Evolutionary conservation across 2,888 invertebrate genomes (phyloP), one percentile per base, ranked within the genome.

Genomic region (Sepiola atlantica): DNA sequence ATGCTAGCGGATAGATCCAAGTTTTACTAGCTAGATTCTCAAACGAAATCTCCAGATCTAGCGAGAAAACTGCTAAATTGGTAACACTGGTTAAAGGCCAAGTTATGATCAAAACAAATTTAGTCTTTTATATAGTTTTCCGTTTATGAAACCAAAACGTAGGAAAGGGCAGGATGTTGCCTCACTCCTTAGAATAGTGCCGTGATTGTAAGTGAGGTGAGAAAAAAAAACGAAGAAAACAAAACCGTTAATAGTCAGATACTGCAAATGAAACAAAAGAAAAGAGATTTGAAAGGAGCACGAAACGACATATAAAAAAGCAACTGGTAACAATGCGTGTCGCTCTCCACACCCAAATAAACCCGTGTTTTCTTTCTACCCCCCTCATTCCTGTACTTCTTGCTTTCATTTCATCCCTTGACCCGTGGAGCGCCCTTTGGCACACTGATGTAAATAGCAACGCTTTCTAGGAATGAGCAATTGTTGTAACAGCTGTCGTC

Each of bases 401-500:
- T 77, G n/a, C 77, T 77, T 77, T 77, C 77, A n/a, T n/a, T 77
- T 77, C 77, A 21, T 77, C n/a, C 32, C 77, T 77, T 77, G 77
- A 77, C 77, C 77, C 77, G 77, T n/a, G n/a, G n/a, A 77, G n/a
- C 77, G 77, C 32, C 45, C 77, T 77, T n/a, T 77, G 77, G n/a
- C 32, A 77, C 77, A 77, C 21, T 77, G 77, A 77, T 77, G n/a
- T 77, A 77, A 77, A 77, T 77, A n/a, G 16, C 77, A n/a, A n/a
- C 21, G n/a, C n/a, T 32, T 45, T 45, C 45, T 77, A 0, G n/a
- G 77, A 77, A 77, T n/a, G n/a, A 77, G n/a, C n/a, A 77, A 77
- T 77, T 77, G 77, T 77, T 77, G 16, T n/a, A 77, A 77, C 77
- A 77, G 77, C 77, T 77, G 77, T 77, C n/a, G 77, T 77, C 77